These are phyloP conservation scores for Conchocele bisecta DNA, from an alignment of 2,888 invertebrate species.

Conservation along the genomic window DNA sequence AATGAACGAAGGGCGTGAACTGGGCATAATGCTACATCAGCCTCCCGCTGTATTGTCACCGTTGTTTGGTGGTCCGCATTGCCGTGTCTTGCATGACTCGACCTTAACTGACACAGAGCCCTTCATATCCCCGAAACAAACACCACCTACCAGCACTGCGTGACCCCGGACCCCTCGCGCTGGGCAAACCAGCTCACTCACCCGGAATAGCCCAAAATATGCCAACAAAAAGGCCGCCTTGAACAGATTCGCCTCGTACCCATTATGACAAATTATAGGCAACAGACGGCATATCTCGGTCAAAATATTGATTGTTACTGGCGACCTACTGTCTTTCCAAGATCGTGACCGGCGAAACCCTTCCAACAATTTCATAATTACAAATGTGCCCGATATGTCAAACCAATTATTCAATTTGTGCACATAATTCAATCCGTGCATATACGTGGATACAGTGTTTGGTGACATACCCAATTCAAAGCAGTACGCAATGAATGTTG, in stretches of 20 bases:
- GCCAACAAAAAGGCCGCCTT: conserved; percentile 20
- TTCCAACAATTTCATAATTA: conserved; percentile 3
- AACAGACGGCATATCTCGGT: neutral
- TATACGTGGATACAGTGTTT: conserved; percentile 4
- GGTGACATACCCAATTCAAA: conserved; percentile 7
- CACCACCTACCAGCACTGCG: too few species aligned
- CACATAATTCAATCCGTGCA: conserved; percentile 1
- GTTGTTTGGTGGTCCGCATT: too few species aligned
- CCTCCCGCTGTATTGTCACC: too few species aligned
- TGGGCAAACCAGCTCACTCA: conserved; percentile 38
- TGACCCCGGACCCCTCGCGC: too few species aligned
- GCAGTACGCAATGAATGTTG: conserved; percentile 9
- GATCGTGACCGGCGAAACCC: neutral
- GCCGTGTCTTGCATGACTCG: too few species aligned
- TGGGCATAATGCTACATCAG: too few species aligned
- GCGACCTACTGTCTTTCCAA: neutral
- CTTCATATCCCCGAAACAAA: too few species aligned
- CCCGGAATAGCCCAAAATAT: conserved; percentile 40
- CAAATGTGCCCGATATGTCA: conserved; percentile 1
- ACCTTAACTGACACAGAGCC: too few species aligned
- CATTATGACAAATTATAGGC: neutral
- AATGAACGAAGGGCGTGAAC: too few species aligned
- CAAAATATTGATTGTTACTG: neutral
- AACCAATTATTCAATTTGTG: conserved; percentile 12
- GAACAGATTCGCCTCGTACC: conserved; percentile 20